Conservation (phyloP, 2,113 vertebrate genomes). For the Neoarius graeffei region DNA sequence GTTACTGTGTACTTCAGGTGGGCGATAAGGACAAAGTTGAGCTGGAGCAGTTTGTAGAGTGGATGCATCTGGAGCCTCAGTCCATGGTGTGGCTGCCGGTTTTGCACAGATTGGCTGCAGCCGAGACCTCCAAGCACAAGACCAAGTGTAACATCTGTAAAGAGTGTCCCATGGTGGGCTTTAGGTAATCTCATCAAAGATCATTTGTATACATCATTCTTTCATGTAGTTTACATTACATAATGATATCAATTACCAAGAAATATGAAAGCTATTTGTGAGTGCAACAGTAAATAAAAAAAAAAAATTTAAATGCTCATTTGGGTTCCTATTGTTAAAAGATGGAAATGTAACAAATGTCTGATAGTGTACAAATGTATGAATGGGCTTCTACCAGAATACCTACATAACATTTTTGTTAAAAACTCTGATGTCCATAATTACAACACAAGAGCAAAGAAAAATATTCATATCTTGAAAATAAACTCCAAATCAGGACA, state of each 20-base stretch:
- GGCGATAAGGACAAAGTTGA: slow-evolving; percentile 80
- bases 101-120: slow-evolving; percentile 81
- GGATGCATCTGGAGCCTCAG: slow-evolving; percentile 87
- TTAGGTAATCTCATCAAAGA: slow-evolving; percentile 71
- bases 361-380: no score
- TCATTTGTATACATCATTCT: not conserved
- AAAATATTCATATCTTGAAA: no score
- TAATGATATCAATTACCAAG: not conserved
- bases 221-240: not conserved
- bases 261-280: not conserved
- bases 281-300: not conserved
- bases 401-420: no score
- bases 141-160: slow-evolving; percentile 90
- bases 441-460: no score
- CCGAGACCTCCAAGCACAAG: slow-evolving; percentile 85
- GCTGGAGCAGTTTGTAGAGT: slow-evolving; percentile 83
- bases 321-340: no score
- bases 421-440: no score
- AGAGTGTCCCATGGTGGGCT: slow-evolving; percentile 85
- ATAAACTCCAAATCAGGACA: no score
- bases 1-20: slow-evolving; percentile 65
- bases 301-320: not conserved
- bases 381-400: no score
- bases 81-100: slow-evolving; percentile 88
- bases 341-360: no score